Evolutionary conservation across 1,140 invertebrate genomes (phyloP).

Genomic region (Plectus sambesii): DNA sequence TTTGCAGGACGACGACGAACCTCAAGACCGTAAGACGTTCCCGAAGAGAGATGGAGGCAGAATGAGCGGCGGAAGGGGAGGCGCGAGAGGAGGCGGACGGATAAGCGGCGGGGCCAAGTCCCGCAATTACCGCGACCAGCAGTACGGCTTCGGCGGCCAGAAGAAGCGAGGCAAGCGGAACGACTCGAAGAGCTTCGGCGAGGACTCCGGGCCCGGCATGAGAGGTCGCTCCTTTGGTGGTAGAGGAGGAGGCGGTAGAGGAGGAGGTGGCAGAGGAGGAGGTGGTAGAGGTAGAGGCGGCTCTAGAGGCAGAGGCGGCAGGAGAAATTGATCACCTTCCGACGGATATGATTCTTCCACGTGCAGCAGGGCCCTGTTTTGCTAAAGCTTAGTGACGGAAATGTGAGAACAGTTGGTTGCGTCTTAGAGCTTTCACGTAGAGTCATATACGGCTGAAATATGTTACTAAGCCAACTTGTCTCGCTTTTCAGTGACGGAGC

Average conservation of each 20-base stretch:
- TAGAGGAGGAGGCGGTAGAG: constrained; percentile 8
- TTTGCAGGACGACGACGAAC: too few relatives aligned
- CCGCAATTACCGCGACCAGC: constrained; percentile 57
- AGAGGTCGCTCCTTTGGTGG: constrained; percentile 10
- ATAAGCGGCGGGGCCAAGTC: constrained; percentile 43
- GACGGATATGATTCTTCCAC: too few relatives aligned
- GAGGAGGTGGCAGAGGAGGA: constrained; percentile 1
- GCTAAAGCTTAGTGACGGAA: too few relatives aligned
- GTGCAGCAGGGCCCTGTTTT: too few relatives aligned
- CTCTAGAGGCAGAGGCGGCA: neutral
- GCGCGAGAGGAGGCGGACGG: too few relatives aligned
- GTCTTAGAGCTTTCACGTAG: too few relatives aligned
- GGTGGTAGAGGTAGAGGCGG: constrained; percentile 32
- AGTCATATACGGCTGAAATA: too few relatives aligned
- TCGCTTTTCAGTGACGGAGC: too few relatives aligned
- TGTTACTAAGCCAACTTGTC: too few relatives aligned
- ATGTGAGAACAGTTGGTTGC: too few relatives aligned
- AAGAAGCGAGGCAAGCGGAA: constrained; percentile 80
- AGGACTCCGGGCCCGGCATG: neutral
- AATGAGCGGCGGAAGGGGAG: constrained; percentile 29
- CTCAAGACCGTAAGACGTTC: too few relatives aligned
- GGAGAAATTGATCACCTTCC: neutral
- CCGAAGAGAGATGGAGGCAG: constrained; percentile 8
- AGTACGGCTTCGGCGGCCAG: constrained; percentile 89
- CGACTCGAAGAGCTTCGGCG: constrained; percentile 59